phyloP scores from a whole-genome alignment of 2,113 vertebrate species.

The Rattus rattus region DNA sequence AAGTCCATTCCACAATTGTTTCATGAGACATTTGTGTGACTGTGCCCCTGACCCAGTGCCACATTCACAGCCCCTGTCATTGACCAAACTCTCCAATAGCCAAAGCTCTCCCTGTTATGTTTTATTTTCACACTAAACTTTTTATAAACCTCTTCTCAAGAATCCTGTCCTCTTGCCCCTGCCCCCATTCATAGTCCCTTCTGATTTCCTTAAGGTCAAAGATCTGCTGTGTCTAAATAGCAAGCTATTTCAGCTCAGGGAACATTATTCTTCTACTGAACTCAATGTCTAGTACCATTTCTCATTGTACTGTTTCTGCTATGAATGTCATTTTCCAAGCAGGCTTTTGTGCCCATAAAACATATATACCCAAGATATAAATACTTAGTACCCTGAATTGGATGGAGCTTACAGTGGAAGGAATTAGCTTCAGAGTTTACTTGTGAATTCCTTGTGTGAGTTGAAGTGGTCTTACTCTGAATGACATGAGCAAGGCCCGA shows the following conservation, averaged over 20 bases:
- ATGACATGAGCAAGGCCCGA: neutral
- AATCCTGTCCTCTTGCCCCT: constrained; percentile 4
- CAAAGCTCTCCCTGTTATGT: neutral
- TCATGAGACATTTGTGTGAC: neutral
- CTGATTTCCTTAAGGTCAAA: constrained; percentile 57
- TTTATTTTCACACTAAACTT: constrained; percentile 38
- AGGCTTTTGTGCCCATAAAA: constrained; percentile 37
- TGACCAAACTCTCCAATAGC: neutral
- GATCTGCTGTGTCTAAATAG: constrained; percentile 55
- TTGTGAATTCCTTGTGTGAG: constrained; percentile 55
- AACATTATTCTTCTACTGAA: constrained; percentile 55
- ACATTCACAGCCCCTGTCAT: neutral
- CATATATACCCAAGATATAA: constrained; percentile 24
- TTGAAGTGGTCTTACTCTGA: constrained; percentile 29
- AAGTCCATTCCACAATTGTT: neutral
- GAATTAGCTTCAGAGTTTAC: constrained; percentile 38
- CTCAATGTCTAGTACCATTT: constrained; percentile 42
- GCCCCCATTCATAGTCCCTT: constrained; percentile 24
- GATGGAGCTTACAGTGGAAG: constrained; percentile 9
- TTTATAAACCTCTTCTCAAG: constrained; percentile 22
- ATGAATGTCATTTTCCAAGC: constrained; percentile 57
- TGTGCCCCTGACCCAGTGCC: neutral
- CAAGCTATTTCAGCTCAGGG: constrained; percentile 57
- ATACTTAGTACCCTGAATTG: constrained; percentile 48
- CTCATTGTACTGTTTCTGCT: constrained; percentile 53